Conservation (phyloP, 1,140 invertebrate genomes). For the Campoletis sonorensis region DNA sequence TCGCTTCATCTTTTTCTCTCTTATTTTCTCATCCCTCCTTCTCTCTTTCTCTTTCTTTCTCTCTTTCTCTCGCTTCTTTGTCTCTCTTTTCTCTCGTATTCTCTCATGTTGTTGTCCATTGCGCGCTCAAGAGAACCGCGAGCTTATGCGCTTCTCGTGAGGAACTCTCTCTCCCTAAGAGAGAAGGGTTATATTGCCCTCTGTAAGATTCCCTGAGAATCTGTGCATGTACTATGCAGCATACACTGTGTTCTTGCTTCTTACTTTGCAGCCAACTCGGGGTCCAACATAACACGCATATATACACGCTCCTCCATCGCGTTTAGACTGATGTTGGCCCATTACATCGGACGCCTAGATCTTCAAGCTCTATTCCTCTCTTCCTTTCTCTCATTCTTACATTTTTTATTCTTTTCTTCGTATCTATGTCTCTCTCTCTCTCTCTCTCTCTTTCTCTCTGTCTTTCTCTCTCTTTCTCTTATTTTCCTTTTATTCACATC, state of each 20-base stretch:
- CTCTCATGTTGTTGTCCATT: not conserved
- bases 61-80: not conserved
- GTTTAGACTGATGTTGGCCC: constrained; percentile 38
- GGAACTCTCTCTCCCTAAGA: not conserved
- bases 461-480: not conserved
- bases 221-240: not conserved
- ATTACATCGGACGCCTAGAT: constrained; percentile 41
- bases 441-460: not conserved
- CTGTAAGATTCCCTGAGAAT: constrained; percentile 27
- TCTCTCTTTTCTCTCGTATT: constrained; percentile 27
- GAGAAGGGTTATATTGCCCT: constrained; percentile 3
- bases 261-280: not conserved
- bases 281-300: not conserved
- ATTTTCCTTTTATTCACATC: not conserved
- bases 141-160: constrained; percentile 8
- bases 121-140: not conserved
- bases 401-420: constrained; percentile 7
- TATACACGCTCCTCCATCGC: constrained; percentile 1
- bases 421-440: not conserved
- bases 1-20: constrained; percentile 37
- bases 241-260: not conserved
- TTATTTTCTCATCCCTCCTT: not conserved
- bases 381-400: not conserved
- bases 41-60: constrained; percentile 19
- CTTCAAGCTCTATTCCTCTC: constrained; percentile 13